These are phyloP conservation scores for Narcine bancroftii DNA, from an alignment of 2,113 vertebrate genomes.

Conservation along the genomic window DNA sequence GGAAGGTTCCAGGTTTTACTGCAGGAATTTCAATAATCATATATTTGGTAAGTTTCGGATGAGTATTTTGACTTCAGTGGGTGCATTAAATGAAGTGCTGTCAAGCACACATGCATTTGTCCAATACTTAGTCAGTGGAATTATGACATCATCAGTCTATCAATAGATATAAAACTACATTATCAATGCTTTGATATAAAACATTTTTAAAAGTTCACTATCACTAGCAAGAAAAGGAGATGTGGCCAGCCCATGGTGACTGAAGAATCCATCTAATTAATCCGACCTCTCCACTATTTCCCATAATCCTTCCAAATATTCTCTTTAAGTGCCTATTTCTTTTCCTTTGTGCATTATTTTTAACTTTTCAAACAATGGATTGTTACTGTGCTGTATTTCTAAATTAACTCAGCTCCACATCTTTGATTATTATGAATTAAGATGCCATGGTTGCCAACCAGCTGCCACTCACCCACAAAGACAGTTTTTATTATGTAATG, in stretches of 20 bases:
- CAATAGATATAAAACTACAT: neutral
- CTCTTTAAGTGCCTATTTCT: neutral
- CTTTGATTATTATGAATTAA: no score
- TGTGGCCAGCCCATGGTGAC: neutral
- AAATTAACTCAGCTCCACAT: no score
- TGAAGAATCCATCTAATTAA: neutral
- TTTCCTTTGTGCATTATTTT: no score
- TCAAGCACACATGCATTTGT: neutral
- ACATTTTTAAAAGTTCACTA: no score
- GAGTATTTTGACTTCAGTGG: neutral
- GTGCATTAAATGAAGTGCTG: neutral
- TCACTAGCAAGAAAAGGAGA: no score
- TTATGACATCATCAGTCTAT: neutral
- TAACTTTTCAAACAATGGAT: neutral
- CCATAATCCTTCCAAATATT: neutral
- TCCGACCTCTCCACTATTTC: neutral
- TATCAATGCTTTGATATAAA: neutral
- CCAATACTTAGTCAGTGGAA: neutral
- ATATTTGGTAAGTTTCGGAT: neutral
- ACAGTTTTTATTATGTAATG: neutral
- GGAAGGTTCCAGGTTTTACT: neutral
- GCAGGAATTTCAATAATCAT: neutral
- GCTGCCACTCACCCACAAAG: no score
- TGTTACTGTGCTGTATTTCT: neutral
- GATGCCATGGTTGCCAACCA: no score